Percentiles rank a stretch among this genome's conserved stretches.
Conservation (phyloP, 2,888 invertebrate genomes). For the Druceiella hillmani region DNA sequence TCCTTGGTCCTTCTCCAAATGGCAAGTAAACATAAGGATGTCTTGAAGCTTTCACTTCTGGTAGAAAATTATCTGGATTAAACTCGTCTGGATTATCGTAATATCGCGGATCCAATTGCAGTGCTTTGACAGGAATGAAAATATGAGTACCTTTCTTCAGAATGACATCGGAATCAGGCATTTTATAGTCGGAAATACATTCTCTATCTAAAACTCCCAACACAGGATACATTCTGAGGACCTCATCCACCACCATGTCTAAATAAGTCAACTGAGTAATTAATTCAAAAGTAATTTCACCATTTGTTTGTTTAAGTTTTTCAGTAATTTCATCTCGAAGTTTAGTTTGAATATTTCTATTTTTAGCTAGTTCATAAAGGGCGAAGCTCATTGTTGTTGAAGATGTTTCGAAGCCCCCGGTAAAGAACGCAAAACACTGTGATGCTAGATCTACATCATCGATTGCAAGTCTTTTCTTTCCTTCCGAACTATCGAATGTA, state of each 20-base stretch:
- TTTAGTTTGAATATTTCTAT: neutral
- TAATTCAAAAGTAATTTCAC: neutral
- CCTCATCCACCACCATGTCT: neutral
- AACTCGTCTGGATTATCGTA: neutral
- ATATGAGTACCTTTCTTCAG: neutral
- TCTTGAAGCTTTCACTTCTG: too few species aligned
- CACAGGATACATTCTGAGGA: neutral
- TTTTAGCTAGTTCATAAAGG: neutral
- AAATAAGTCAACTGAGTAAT: neutral
- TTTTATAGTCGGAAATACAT: neutral
- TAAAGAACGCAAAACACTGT: constrained; percentile 1
- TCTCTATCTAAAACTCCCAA: constrained; percentile 1
- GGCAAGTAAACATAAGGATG: too few species aligned
- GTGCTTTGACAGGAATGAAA: neutral
- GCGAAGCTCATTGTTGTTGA: neutral
- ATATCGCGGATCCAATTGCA: constrained; percentile 1
- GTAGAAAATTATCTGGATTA: constrained; percentile 1
- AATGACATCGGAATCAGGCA: neutral
- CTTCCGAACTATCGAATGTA: too few species aligned
- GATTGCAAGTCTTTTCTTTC: neutral
- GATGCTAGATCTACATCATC: neutral
- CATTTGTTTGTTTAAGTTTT: neutral
- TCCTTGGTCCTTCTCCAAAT: too few species aligned
- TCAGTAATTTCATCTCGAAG: neutral
- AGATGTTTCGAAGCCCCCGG: constrained; percentile 1